Evolutionary conservation across 2,888 invertebrate genomes (phyloP).

Genomic region (Molanna angustata): DNA sequence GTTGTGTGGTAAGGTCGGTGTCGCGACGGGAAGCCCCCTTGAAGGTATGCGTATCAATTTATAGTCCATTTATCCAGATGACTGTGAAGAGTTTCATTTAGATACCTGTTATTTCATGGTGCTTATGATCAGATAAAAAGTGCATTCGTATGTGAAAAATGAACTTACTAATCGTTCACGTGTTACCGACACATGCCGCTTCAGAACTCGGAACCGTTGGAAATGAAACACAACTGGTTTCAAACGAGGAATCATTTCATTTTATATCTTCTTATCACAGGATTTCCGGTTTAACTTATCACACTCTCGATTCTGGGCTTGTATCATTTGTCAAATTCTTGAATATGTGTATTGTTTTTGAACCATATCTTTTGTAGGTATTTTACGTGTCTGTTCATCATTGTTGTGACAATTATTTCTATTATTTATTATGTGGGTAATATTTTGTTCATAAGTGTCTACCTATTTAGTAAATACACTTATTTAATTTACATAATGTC

Average conservation of each 20-base stretch:
- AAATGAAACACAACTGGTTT: conserved; percentile 1
- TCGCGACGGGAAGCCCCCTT: too few relatives aligned
- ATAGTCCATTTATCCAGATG: conserved; percentile 30
- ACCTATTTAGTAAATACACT: too few relatives aligned
- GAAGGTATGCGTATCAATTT: conserved; percentile 20
- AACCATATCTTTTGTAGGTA: too few relatives aligned
- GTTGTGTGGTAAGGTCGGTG: too few relatives aligned
- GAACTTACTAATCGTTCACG: conserved; percentile 20
- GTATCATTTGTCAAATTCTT: background rate
- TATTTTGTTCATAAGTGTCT: too few relatives aligned
- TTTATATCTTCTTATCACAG: conserved; percentile 18
- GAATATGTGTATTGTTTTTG: background rate
- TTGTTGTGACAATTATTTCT: too few relatives aligned
- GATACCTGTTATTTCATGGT: conserved; percentile 32
- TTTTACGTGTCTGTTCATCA: too few relatives aligned
- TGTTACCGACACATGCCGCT: conserved; percentile 8
- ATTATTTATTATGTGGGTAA: too few relatives aligned
- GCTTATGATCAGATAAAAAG: conserved; percentile 29
- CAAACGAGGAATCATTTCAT: conserved; percentile 11
- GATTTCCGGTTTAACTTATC: conserved; percentile 16
- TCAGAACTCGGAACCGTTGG: conserved; percentile 13
- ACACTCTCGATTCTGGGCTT: too few relatives aligned
- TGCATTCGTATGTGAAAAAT: conserved; percentile 27
- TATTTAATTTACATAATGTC: too few relatives aligned
- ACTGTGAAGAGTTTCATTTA: conserved; percentile 28